Evolutionary conservation across 2,888 invertebrate species (phyloP), one percentile per base, ranked within the genome.

Genomic region (Ommatoiulus sabulosus): DNA sequence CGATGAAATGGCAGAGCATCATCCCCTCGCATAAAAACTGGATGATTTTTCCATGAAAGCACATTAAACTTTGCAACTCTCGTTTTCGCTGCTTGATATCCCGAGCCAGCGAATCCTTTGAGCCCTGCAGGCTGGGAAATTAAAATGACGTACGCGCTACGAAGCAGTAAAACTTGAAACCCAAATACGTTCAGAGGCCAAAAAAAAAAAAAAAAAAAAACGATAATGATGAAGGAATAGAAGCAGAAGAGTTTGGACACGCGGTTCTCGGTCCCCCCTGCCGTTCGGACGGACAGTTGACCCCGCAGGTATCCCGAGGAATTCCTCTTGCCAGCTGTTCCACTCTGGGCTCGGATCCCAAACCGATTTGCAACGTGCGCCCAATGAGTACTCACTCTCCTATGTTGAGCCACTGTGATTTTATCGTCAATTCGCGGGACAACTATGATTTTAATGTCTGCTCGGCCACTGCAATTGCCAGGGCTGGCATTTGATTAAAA

Each of bases 401-500:
- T 24, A 8, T 10, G 24, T 24, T 72, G 72, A 24, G 24, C 24
- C 72, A 72, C 72, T 72, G 72, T 72, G 72, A 72, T 72, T 72
- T 72, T 72, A 72, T 72, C 72, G 72, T 72, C 72, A 72, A 24
- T 72, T 72, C 24, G 72, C 3, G 10, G 72, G 72, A 72, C 72
- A 72, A 72, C 72, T 72, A 72, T 72, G 72, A 24, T 24, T 72
- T 72, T 72, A 72, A 72, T 72, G 72, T 24, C 63, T 20, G 63
- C 20, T 63, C 63, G 63, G 63, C 63, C 63, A 20, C 72, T 72
- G 72, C 72, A 24, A 10, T 7, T 7, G 3, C 17, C 7, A 63
- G 63, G 63, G n/a, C n/a, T 24, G 72, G 72, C 72, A 72, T 72
- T 72, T 72, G 72, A 72, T 72, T 72, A 72, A 72, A 72, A 72